Base-by-base conservation (phyloP, 2,888 invertebrate species). In the Gasteruption jaculator region DNA sequence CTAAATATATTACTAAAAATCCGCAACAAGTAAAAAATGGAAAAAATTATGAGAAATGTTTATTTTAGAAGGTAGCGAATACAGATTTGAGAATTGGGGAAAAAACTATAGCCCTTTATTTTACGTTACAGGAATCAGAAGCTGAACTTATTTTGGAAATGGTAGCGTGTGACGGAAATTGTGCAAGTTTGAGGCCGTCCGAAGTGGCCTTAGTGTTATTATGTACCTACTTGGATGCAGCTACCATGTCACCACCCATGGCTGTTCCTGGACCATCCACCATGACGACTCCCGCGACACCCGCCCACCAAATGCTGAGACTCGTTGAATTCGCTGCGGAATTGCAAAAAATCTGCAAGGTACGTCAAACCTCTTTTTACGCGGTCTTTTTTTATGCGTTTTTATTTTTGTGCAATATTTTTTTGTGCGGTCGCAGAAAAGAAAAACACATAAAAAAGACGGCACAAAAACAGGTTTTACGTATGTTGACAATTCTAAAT, bases 181-280 rank as follows among this genome's bases (percentile, higher is more conserved):
- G 88, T 50, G 83, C 83, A 24, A 84, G 81, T 68, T 81, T 83
- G 41, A 76, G 85, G 27, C 81, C 86, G 45, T 82, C 85, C 32
- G 84, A 85, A 46, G 73, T 91, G 48, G 89, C 90, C 8, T 74
- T 92, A 33, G 85, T 87, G 37, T 73, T 91, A 48, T 75, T 92
- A 49, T 83, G 83, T 63, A 73, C 80, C 50, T 85, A 87, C 61
- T 74, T 89, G 49, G 85, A 82, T 63, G 68, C 73, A 48, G 75
- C 50, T 8, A 44, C 48, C 7, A 44, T 53, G 43, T 39, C 51
- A 16, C 31, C 51, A 16, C 31, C 52, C 4, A 38, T 41, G 7
- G 22, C 50, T 15, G 46, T 52, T 15, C 31, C 57, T 31, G 52
- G 53, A 22, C 30, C 60, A 21, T 59, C 64, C 10, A 43, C 50